Conservation (phyloP, 2,113 vertebrate species). For the Ptilonorhynchus violaceus region DNA sequence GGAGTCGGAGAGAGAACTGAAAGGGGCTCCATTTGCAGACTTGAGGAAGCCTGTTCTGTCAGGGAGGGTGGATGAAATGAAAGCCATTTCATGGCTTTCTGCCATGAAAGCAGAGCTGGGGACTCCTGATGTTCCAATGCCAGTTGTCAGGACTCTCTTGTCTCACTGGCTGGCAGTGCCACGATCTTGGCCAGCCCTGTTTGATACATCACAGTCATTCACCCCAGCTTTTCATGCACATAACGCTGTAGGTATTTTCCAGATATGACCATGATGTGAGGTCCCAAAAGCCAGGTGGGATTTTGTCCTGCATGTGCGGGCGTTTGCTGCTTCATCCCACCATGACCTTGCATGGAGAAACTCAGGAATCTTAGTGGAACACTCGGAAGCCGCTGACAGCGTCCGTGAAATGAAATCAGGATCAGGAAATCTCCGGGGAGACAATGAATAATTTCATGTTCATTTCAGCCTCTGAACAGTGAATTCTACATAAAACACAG, state of each 20-base stretch:
- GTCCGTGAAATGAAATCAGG: neutral
- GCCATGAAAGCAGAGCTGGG: neutral
- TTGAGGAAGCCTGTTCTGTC: neutral
- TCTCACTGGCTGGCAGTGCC: neutral
- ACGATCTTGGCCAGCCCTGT: neutral
- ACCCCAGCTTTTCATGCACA: neutral
- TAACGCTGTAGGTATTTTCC: neutral
- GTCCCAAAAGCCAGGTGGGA: neutral
- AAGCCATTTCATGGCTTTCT: too few relatives aligned
- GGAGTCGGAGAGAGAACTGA: neutral
- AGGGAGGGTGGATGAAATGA: neutral
- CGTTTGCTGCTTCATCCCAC: neutral
- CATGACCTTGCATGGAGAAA: fast-evolving
- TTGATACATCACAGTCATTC: neutral
- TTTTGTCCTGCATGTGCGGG: neutral
- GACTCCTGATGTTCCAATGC: neutral
- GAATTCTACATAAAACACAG: neutral
- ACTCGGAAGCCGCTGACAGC: neutral
- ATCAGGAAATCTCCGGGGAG: neutral
- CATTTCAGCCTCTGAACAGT: neutral
- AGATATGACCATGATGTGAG: neutral
- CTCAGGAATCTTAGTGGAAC: neutral
- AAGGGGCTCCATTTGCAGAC: neutral
- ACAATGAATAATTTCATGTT: neutral
- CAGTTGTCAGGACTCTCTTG: neutral